Conservation (phyloP, 2,113 vertebrate genomes). For the Choloepus hoffmanni region DNA sequence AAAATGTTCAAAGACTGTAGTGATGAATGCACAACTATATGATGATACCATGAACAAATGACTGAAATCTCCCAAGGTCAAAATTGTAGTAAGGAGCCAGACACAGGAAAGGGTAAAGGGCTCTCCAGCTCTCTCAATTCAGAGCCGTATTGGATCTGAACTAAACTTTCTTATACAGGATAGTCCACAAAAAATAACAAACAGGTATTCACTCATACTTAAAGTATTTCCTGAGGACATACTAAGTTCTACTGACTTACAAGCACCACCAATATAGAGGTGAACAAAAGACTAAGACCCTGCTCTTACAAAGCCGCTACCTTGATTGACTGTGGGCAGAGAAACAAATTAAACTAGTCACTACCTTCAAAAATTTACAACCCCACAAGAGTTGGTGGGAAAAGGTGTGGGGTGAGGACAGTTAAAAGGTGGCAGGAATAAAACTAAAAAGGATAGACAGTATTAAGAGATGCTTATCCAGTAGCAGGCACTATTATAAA, state of each 20-base stretch:
- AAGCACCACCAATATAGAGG: not conserved
- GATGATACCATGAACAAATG: too few species aligned
- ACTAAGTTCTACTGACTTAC: not conserved
- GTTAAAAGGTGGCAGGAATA: not conserved
- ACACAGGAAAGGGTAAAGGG: not conserved
- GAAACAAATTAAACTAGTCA: not conserved
- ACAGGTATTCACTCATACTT: not conserved
- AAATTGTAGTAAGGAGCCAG: conserved; percentile 1
- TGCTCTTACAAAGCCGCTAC: not conserved
- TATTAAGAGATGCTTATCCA: not conserved
- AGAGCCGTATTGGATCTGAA: not conserved
- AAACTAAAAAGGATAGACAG: not conserved
- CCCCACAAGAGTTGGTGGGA: not conserved
- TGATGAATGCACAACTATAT: too few species aligned
- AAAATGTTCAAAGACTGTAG: too few species aligned
- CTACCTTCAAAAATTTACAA: not conserved
- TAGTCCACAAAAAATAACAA: not conserved
- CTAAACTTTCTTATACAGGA: conserved; percentile 1
- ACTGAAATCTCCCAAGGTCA: not conserved
- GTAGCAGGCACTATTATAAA: not conserved
- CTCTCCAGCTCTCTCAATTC: not conserved
- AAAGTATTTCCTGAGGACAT: not conserved
- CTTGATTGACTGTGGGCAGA: not conserved
- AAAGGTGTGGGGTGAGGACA: not conserved
- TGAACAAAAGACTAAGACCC: not conserved